Base-by-base conservation (phyloP, 1,140 invertebrate genomes). In the Megalopta genalis region DNA sequence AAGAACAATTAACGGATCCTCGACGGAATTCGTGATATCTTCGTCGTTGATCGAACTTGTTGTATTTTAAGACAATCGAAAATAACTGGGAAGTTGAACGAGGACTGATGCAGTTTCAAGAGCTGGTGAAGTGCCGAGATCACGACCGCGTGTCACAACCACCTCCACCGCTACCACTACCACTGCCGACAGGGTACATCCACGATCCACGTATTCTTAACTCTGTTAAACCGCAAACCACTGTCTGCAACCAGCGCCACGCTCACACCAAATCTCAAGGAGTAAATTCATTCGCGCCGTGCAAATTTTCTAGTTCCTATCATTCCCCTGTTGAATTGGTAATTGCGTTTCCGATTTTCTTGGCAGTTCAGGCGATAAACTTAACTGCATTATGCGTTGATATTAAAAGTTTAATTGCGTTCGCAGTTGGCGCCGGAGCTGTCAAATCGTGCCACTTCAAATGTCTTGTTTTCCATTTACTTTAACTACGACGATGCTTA, bases 171-270 rank as follows among this genome's bases (percentile, higher is more conserved):
- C 32, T 32, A 54, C 14, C 42, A 21, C 49, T 16, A 52, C 60
- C 16, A n/a, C 27, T 32, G 63, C 60, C 7, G 21, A 21, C 54
- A 63, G 27, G 27, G 57, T 66, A 25, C 39, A 25, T 21, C 21
- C 67, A 32, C 62, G 77, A 32, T 32, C 32, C 32, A 32, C 32
- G 32, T 84, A 81, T 84, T 81, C 69, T 77, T 81, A 84, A 85
- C 80, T 59, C 32, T 23, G 82, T 73, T 75, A 77, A 54, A 64
- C 72, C 68, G 72, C 67, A 80, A 72, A 74, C 71, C 63, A 67
- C 71, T 57, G 69, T 78, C 49, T 65, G 39, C 32, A 32, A 67
- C 42, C 54, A 23, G 32, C 80, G 10, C 57, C 64, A 32, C 57
- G 52, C 39, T 27, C 18, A 46, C 18, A 6, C 54, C 27, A 57